Base-by-base conservation (phyloP, 1,140 invertebrate species). In the Daktulosphaira vitifoliae region DNA sequence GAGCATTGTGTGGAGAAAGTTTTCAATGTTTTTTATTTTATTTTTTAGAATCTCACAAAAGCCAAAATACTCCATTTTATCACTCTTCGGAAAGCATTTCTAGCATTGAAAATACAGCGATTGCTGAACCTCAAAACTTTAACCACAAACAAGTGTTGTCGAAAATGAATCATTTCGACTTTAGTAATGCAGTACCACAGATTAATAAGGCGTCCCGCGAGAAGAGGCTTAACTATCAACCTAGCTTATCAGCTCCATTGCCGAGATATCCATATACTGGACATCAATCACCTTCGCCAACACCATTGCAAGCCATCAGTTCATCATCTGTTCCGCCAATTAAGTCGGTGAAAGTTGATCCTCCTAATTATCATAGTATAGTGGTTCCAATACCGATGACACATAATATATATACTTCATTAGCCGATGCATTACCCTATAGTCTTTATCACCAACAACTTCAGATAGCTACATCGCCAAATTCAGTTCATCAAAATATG, bases 131-230 rank as follows among this genome's bases (percentile, higher is more conserved):
- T 4, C 56, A 62, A 25, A 62, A 62, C 42, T 62, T 62, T 25
- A 48, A 62, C 42, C 56, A 62, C 42, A 62, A 62, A 6, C 56
- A 62, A 9, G 56, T 62, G 25, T 9, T 62, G 13, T 62, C 56
- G 5, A 62, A 62, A 48, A 62, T 62, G 56, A 62, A 62, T n/a
- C 56, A 62, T 46, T 62, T 62, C 42, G 56, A 62, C 25, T 62
- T 62, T 16, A 62, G 56, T 25, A 62, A 62, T 13, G 56, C 42
- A 3, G 42, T 62, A 16, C 29, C 54, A 16, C 56, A 29, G 25
- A 3, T 13, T 1, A 62, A 22, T 11, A 62, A 48, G 25, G 1
- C 25, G 18, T 39, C 56, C 42, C 38, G 56, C n/a, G 56, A 62
- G 7, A 62, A 62, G 13, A 38, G 56, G 16, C 9, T 62, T 5